Base-by-base conservation (phyloP, 2,113 vertebrate species). In the Daboia siamensis region DNA sequence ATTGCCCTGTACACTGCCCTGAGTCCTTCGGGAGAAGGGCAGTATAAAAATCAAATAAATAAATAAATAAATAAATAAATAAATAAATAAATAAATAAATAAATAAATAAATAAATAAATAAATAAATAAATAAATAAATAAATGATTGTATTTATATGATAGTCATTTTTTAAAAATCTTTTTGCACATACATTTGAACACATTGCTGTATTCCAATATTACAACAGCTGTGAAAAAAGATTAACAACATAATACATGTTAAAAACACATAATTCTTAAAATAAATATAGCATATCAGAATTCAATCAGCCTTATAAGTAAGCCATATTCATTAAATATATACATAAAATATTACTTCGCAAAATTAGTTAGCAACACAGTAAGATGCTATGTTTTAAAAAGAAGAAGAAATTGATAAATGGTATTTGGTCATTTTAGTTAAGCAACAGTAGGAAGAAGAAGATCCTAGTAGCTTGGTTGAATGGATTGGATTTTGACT, bases 401-500 rank as follows among this genome's bases (percentile, higher is more conserved):
- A 90, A 93, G 94, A 95, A 46, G 46, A 93, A 86, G 13, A 94
- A 94, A 87, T 21, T 39, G 95, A 95, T 91, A 95, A 51, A 93
- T 46, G 95, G 80, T 52, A 94, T 93, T 96, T 96, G 88, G 84
- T 80, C 69, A 92, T 10, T 92, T 80, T 84, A 89, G 92, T 87
- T 94, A 69, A 96, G 91, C 56, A 87, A 92, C 85, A 92, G 29
- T n/a, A 74, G 44, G 74, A 59, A 95, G 89, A 93, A 92, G 20
- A 92, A 46, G 93, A 93, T 93, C 93, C 90, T 93, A 48, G 26
- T 91, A 93, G 87, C 88, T 93, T 88, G 95, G 94, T 94, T 96
- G 97, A 86, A 97, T 94, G 93, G 97, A 97, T 74, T 98, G 98
- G 92, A 98, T 97, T 97, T 98, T 96, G 97, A 97, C 95, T 98